Evolutionary conservation across 2,888 invertebrate species (phyloP).

Genomic region (Pollenia griseotomentosa): DNA sequence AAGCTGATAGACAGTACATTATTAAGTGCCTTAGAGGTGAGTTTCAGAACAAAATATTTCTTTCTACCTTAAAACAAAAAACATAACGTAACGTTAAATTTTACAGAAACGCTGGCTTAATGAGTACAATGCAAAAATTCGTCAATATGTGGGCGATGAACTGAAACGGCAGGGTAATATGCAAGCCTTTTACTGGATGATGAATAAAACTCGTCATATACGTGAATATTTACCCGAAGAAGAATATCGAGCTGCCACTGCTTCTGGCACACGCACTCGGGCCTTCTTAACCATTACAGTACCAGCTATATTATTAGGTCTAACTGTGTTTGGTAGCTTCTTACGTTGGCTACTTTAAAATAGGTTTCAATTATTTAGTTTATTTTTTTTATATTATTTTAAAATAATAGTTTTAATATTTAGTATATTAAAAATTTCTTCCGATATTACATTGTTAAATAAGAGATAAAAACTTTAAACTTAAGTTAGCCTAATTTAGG

Average conservation of each 20-base stretch:
- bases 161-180: constrained; percentile 89
- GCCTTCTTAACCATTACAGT: constrained; percentile 71
- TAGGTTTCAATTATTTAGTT: constrained; percentile 13
- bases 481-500: constrained; percentile 9
- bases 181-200: constrained; percentile 93
- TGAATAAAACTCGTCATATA: constrained; percentile 90
- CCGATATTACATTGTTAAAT: background rate
- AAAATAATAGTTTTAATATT: constrained; percentile 38
- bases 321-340: constrained; percentile 73
- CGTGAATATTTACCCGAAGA: constrained; percentile 85
- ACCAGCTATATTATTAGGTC: constrained; percentile 69
- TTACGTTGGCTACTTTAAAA: constrained; percentile 74
- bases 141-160: constrained; percentile 90
- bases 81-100: constrained; percentile 11
- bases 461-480: background rate
- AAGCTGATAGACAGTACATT: constrained; percentile 91
- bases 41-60: background rate
- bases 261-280: constrained; percentile 69
- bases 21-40: constrained; percentile 92
- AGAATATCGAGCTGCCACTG: constrained; percentile 81
- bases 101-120: constrained; percentile 91
- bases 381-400: constrained; percentile 12
- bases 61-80: background rate
- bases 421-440: constrained; percentile 11
- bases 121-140: constrained; percentile 90